Percentiles rank a stretch among this genome's conserved stretches.
Evolutionary conservation across 2,113 vertebrate species (phyloP).

Genomic region (Anguilla rostrata): DNA sequence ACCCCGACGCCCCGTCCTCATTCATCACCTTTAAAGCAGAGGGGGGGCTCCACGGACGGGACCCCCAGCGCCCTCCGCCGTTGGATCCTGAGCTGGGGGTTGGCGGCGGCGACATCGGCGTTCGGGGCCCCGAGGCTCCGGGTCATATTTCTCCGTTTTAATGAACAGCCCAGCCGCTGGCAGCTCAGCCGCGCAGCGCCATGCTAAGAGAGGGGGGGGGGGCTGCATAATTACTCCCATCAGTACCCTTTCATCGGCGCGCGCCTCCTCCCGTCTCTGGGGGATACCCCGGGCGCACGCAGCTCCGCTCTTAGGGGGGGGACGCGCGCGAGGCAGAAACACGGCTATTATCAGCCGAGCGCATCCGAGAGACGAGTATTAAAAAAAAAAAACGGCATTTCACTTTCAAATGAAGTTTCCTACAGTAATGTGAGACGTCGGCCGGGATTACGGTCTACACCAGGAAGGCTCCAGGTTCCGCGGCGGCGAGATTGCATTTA

Average conservation of each 20-base stretch:
- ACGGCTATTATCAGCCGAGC: conserved; percentile 61
- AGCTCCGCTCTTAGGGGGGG: conserved; percentile 43
- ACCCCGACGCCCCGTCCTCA: conserved; percentile 54
- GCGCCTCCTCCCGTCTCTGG: conserved; percentile 4
- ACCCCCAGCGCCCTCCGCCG: background rate
- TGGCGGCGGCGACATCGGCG: background rate
- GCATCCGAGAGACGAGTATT: conserved; percentile 32
- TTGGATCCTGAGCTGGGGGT: background rate
- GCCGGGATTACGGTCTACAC: background rate
- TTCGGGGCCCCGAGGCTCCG: conserved; percentile 14
- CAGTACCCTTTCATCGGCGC: conserved; percentile 53
- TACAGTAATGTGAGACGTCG: background rate
- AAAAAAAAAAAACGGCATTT: conserved; percentile 58
- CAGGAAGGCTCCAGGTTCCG: background rate
- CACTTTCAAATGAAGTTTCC: conserved; percentile 42
- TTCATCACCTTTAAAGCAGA: conserved; percentile 61
- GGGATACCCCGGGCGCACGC: conserved; percentile 36
- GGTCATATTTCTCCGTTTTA: conserved; percentile 62
- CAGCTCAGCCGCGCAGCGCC: conserved; percentile 39
- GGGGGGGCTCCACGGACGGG: background rate
- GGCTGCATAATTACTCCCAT: conserved; percentile 63
- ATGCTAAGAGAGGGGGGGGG: conserved; percentile 42
- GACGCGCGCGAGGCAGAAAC: conserved; percentile 45
- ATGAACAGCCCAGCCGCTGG: conserved; percentile 54
- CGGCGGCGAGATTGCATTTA: background rate